Base-by-base conservation (phyloP, 2,113 vertebrate species). In the Himantopus leucocephalus region DNA sequence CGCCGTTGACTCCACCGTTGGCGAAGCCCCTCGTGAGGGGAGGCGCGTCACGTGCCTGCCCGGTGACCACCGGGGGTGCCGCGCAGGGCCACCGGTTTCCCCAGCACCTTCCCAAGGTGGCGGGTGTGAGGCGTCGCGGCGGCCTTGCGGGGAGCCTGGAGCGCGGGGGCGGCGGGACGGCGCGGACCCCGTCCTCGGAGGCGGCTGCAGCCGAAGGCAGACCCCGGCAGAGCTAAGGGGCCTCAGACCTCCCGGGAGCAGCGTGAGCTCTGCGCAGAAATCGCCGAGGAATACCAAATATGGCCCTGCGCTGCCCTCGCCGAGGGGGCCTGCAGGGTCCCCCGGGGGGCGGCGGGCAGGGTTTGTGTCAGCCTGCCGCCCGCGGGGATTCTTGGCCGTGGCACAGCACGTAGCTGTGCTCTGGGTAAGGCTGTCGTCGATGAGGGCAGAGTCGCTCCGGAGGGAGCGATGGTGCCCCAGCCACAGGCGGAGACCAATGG, bases 71-170 rank as follows among this genome's bases (percentile, higher is more conserved):
- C 50, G 17, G 5, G 48, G 48, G 27, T 17, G 39, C 32, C 15
- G 35, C 64, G 39, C 62, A 11, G 72, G 45, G 63, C 12, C 80
- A 14, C 8, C 68, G 21, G 1, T 1, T 15, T 2, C 39, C 70
- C 0, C 66, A 0, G 27, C 55, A 2, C 17, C 23, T 53, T 53
- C 43, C 50, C 34, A 0, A 0, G 6, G 41, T 2, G 63, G n/a
- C 26, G 20, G 3, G 15, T 5, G 58, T 3, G 43, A 0, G 59
- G 23, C 67, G 0, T 3, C 45, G 5, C 23, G 32, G 48, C 37
- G 5, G 58, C 71, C 9, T 3, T 3, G 48, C 52, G 18, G 81
- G 39, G 9, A 32, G 26, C 50, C 9, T 1, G 12, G 24, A 13
- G 82, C 11, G 7, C 35, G 1, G 2, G 39, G 48, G 13, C 5